These are phyloP conservation scores for Amphimallon solstitiale DNA, from an alignment of 2,888 invertebrate genomes.

Conservation along the genomic window DNA sequence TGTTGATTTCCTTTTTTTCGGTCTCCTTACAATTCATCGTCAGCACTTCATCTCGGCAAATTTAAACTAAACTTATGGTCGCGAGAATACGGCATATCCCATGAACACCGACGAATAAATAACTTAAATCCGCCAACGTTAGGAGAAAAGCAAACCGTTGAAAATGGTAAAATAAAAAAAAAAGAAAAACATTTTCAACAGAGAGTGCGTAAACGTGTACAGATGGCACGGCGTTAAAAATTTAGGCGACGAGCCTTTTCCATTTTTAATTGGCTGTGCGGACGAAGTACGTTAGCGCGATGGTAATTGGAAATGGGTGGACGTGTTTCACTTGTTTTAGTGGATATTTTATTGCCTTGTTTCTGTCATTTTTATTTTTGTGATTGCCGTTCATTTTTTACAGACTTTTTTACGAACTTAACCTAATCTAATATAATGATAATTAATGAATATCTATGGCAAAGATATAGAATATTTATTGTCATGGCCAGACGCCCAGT, in stretches of 20 bases:
- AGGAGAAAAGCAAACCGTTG: conserved; percentile 12
- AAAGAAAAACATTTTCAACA: conserved; percentile 14
- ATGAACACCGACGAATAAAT: conserved; percentile 20
- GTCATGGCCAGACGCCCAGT: too few species aligned
- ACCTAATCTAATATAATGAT: too few species aligned
- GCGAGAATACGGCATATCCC: background rate
- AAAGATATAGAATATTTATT: too few species aligned
- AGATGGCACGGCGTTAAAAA: conserved; percentile 26
- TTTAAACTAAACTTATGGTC: conserved; percentile 7
- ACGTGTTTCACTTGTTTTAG: conserved; percentile 9
- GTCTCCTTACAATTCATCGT: conserved; percentile 6
- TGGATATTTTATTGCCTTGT: background rate
- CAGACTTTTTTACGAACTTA: too few species aligned
- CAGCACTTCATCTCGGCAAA: conserved; percentile 10
- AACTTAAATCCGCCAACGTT: conserved; percentile 7
- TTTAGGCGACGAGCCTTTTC: conserved; percentile 26
- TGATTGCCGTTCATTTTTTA: too few species aligned
- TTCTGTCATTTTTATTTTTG: too few species aligned
- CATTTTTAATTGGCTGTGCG: conserved; percentile 32
- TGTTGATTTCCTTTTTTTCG: conserved; percentile 21
- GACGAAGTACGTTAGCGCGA: background rate
- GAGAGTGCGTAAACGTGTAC: conserved; percentile 36
- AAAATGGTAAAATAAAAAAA: conserved; percentile 10
- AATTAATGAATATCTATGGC: too few species aligned
- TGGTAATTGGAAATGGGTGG: conserved; percentile 21